These are phyloP conservation scores for Apotomis turbidana DNA, from an alignment of 2,888 invertebrate species.

Conservation along the genomic window DNA sequence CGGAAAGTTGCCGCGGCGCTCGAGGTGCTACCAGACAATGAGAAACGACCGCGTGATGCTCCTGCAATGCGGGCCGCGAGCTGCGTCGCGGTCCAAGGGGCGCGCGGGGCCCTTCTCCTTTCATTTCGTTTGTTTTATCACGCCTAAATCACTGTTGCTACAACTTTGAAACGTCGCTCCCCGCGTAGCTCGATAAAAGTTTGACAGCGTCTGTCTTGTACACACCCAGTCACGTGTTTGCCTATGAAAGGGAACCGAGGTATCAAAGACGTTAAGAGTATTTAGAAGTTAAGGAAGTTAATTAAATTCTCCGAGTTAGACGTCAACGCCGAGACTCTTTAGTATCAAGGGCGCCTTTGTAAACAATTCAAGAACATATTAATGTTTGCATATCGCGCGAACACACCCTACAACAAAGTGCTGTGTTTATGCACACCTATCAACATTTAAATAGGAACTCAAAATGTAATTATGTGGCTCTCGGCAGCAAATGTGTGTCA, in stretches of 20 bases:
- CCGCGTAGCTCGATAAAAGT: constrained; percentile 68
- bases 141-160: constrained; percentile 79
- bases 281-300: constrained; percentile 83
- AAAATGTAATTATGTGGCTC: constrained; percentile 70
- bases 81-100: constrained; percentile 35
- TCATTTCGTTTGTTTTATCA: constrained; percentile 79
- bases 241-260: constrained; percentile 75
- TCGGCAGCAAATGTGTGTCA: constrained; percentile 59
- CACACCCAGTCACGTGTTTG: constrained; percentile 71
- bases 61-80: constrained; percentile 73
- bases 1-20: constrained; percentile 68
- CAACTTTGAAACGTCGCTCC: constrained; percentile 63
- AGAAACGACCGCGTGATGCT: constrained; percentile 79
- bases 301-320: constrained; percentile 81
- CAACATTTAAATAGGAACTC: constrained; percentile 52
- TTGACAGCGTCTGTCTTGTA: constrained; percentile 77
- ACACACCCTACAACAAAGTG: constrained; percentile 65
- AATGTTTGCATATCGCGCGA: constrained; percentile 76
- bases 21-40: constrained; percentile 73
- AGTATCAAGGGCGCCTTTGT: constrained; percentile 79
- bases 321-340: constrained; percentile 74
- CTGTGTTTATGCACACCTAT: constrained; percentile 41
- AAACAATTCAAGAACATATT: constrained; percentile 76
- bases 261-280: constrained; percentile 83
- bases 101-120: constrained; percentile 53